Conservation (phyloP, 2,888 invertebrate genomes). For the Caenorhabditis sinica region DNA sequence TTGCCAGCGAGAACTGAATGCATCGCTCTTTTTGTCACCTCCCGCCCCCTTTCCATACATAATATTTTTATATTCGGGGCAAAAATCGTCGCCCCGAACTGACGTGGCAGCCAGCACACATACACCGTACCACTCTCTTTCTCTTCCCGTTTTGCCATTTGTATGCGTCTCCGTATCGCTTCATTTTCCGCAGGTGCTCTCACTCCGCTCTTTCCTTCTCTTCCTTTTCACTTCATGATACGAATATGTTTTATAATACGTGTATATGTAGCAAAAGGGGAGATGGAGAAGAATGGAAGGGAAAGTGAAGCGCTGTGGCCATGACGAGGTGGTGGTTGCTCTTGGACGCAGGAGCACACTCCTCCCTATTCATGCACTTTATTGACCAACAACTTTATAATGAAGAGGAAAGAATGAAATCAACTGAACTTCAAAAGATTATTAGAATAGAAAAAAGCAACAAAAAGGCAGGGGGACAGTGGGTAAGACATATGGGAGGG, state of each 20-base stretch:
- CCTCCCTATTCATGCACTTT: constrained; percentile 31
- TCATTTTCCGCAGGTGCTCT: constrained; percentile 38
- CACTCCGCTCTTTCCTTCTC: constrained; percentile 8
- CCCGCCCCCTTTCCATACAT: constrained; percentile 22
- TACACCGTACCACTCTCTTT: constrained; percentile 50
- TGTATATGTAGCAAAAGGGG: constrained; percentile 7
- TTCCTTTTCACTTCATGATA: constrained; percentile 35
- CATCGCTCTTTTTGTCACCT: constrained; percentile 9
- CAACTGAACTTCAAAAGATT: constrained; percentile 16
- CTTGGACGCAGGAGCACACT: background rate
- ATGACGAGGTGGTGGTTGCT: background rate
- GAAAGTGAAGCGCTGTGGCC: constrained; percentile 6
- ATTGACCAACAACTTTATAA: constrained; percentile 57
- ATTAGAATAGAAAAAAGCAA: constrained; percentile 38
- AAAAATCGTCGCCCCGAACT: constrained; percentile 28
- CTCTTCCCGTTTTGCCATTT: background rate
- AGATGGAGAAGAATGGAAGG: background rate
- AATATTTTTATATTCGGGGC: constrained; percentile 48
- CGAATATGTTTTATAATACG: constrained; percentile 63
- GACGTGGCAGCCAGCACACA: constrained; percentile 49
- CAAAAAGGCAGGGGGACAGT: constrained; percentile 30
- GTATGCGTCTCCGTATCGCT: constrained; percentile 1
- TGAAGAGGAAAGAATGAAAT: constrained; percentile 1
- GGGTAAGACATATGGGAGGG: background rate
- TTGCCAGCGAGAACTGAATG: constrained; percentile 34